A percentile compares a stretch with the other conserved stretches of the same genome.
phyloP scores from a whole-genome alignment of 2,888 invertebrate genomes.

The Parnassius smintheus region DNA sequence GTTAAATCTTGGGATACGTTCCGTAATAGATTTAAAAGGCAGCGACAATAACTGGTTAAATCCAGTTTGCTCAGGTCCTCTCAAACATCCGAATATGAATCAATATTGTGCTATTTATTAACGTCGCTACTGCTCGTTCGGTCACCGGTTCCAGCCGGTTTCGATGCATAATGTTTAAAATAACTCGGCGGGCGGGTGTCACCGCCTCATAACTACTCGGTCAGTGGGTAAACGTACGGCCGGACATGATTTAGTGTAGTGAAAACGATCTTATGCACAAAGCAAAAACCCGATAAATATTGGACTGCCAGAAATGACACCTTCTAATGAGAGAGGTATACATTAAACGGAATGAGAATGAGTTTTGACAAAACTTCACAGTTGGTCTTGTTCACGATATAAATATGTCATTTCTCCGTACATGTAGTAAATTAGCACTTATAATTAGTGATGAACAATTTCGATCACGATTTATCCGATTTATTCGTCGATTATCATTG shows the following conservation, averaged over 20 bases:
- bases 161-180: conserved; percentile 13
- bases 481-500: too few species aligned
- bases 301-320: too few species aligned
- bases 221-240: conserved; percentile 5
- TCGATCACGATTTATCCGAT: too few species aligned
- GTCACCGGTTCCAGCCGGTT: conserved; percentile 1
- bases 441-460: too few species aligned
- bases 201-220: neutral
- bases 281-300: too few species aligned
- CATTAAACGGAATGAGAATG: too few species aligned
- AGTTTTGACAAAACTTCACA: too few species aligned
- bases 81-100: conserved; percentile 13
- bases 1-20: neutral
- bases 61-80: neutral
- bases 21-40: neutral
- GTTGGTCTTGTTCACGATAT: too few species aligned
- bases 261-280: neutral
- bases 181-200: neutral
- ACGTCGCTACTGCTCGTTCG: neutral
- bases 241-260: neutral
- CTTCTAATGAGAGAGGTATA: too few species aligned
- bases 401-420: too few species aligned
- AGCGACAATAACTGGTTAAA: neutral
- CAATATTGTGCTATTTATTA: conserved; percentile 18
- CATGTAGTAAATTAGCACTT: too few species aligned